A percentile compares a stretch with the other conserved stretches of the same genome.
Conservation (phyloP, 2,797 vertebrate genomes). For the Danio choprae region DNA sequence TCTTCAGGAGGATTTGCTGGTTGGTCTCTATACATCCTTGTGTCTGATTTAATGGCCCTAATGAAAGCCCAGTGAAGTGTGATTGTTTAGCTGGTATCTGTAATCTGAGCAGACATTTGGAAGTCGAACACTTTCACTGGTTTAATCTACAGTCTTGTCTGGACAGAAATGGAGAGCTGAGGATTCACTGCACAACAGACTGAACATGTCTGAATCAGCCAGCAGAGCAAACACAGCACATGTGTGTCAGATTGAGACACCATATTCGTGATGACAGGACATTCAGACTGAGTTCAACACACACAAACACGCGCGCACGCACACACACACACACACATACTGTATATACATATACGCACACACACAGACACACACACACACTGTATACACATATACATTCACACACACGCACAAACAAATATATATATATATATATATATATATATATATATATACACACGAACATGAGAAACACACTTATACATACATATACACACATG, state of each 20-base stretch:
- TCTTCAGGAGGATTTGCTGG: not conserved
- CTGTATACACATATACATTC: no score
- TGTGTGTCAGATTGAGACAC: slow-evolving; percentile 70
- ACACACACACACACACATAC: no score
- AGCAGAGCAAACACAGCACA: slow-evolving; percentile 70
- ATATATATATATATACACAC: no score
- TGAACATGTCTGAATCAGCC: slow-evolving; percentile 64
- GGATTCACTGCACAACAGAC: slow-evolving; percentile 52
- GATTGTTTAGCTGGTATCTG: slow-evolving; percentile 66
- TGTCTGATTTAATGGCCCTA: slow-evolving; percentile 71
- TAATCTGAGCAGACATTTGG: slow-evolving; percentile 30
- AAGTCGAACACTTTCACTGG: slow-evolving; percentile 25
- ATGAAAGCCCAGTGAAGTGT: slow-evolving; percentile 75
- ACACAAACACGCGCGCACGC: not conserved
- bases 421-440: no score
- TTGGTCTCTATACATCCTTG: slow-evolving; percentile 66
- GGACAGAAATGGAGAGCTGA: slow-evolving; percentile 43
- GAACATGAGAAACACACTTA: no score
- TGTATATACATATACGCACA: no score
- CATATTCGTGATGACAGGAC: slow-evolving; percentile 66
- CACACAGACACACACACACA: not conserved
- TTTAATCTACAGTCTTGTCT: slow-evolving; percentile 52
- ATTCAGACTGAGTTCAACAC: not conserved
- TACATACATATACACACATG: no score
- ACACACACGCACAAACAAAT: no score